Conservation (phyloP, 2,797 vertebrate species). For the Zenarchopterus dispar region DNA sequence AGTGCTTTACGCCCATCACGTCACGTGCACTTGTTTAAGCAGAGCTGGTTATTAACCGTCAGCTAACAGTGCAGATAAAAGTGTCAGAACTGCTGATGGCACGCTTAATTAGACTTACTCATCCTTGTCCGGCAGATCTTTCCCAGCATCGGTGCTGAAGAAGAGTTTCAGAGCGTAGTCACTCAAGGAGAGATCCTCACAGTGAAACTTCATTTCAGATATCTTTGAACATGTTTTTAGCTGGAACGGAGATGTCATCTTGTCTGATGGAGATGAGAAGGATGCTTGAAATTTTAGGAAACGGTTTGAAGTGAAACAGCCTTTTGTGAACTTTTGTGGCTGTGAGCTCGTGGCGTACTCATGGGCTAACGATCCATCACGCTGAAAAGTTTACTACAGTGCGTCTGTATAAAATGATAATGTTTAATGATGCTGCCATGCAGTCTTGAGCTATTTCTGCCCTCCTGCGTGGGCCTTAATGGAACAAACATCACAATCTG, state of each 20-base stretch:
- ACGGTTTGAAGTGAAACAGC: slow-evolving; percentile 18
- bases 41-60: slow-evolving; percentile 5
- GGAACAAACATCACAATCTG: slow-evolving; percentile 64
- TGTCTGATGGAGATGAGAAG: slow-evolving; percentile 4
- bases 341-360: slow-evolving; percentile 6
- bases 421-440: slow-evolving; percentile 59
- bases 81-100: slow-evolving; percentile 9
- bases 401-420: slow-evolving; percentile 45
- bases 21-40: slow-evolving; percentile 19
- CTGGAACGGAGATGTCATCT: slow-evolving; percentile 24
- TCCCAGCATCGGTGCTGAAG: not conserved
- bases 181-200: not conserved
- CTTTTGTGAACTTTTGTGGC: slow-evolving; percentile 15
- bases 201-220: not conserved
- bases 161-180: not conserved
- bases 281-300: slow-evolving; percentile 14
- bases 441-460: slow-evolving; percentile 62
- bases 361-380: slow-evolving; percentile 16
- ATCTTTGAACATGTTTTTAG: not conserved
- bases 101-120: slow-evolving; percentile 2
- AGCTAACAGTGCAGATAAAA: slow-evolving; percentile 13
- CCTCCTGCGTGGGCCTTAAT: slow-evolving; percentile 62
- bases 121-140: not conserved
- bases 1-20: slow-evolving; percentile 33
- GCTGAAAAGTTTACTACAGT: slow-evolving; percentile 42